Conservation (phyloP, 2,797 vertebrate genomes). For the Schizopygopsis pylzovi region DNA sequence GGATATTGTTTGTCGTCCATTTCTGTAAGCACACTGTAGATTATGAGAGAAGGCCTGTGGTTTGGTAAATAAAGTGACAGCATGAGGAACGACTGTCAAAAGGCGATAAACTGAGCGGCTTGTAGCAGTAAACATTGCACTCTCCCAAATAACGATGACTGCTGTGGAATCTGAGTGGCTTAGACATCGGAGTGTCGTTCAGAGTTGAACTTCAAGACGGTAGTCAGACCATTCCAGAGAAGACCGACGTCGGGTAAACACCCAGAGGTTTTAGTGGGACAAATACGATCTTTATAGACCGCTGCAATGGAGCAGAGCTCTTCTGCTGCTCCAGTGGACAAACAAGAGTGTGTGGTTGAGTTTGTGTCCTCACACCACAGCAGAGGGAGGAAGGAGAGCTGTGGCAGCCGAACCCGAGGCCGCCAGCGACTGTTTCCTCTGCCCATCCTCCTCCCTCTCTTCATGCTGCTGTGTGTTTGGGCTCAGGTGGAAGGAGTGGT, state of each 20-base stretch:
- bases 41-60: conserved; percentile 38
- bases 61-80: conserved; percentile 53
- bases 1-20: conserved; percentile 33
- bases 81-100: conserved; percentile 47
- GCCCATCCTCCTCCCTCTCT: conserved; percentile 70
- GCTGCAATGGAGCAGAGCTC: conserved; percentile 37
- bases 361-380: conserved; percentile 12
- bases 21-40: conserved; percentile 61
- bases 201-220: conserved; percentile 5
- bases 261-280: background rate
- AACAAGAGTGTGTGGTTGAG: conserved; percentile 11
- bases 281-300: background rate
- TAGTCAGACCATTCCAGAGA: conserved; percentile 1
- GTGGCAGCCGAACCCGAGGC: conserved; percentile 14
- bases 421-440: conserved; percentile 67
- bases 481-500: conserved; percentile 78
- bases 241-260: conserved; percentile 24
- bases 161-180: conserved; percentile 35
- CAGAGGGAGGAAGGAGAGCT: conserved; percentile 22
- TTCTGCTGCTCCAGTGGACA: conserved; percentile 14
- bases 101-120: conserved; percentile 70
- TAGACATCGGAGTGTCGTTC: conserved; percentile 6
- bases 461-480: conserved; percentile 69
- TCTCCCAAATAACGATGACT: conserved; percentile 24
- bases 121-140: conserved; percentile 70